Evolutionary conservation across 2,888 invertebrate species (phyloP), one percentile per base, ranked within the genome.

Genomic region (Caenorhabditis sulstoni): DNA sequence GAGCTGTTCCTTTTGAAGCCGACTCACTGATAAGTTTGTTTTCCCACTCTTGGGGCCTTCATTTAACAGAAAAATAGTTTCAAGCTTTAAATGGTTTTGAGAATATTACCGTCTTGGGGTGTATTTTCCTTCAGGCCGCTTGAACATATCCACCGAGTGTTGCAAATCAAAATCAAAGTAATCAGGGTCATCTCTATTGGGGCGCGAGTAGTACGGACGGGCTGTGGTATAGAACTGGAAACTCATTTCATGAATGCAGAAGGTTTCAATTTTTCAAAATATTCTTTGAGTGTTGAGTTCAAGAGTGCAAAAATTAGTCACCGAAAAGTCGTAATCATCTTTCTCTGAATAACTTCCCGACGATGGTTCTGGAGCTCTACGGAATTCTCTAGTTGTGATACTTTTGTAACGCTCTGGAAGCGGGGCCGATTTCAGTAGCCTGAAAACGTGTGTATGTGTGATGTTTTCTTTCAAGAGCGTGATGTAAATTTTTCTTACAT

Each of bases 141-240:
- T 82, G 81, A 83, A 90, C 81, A 90, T 62, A 58, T 87, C 84
- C n/a, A 90, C 89, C 7, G 90, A 90, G 53, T 90, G 90, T 45
- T 86, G 83, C 1, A 90, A 79, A 52, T 90, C 90, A 75, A 85
- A 90, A 67, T 90, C 90, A 65, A 90, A 90, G 64, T 90, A 90
- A 58, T 90, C 90, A n/a, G 89, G 89, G 75, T 90, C 90, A 59
- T 84, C 81, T n/a, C 88, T 61, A 57, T 85, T 86, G 37, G 88
- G 89, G 9, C 90, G 83, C 9, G 88, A 88, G 75, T 90, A 90
- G 73, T 88, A 90, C 8, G 89, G 83, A 12, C 85, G 80, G 12
- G 79, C 64, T 3, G 83, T 82, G 29, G 83, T 82, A 73, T 85
- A 85, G 45, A 61, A 53, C 85, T 85, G 16, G 47, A 81, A 58